Evolutionary conservation across 1,140 invertebrate genomes (phyloP), one percentile per base, ranked within the genome.

Genomic region (Grapholita molesta): DNA sequence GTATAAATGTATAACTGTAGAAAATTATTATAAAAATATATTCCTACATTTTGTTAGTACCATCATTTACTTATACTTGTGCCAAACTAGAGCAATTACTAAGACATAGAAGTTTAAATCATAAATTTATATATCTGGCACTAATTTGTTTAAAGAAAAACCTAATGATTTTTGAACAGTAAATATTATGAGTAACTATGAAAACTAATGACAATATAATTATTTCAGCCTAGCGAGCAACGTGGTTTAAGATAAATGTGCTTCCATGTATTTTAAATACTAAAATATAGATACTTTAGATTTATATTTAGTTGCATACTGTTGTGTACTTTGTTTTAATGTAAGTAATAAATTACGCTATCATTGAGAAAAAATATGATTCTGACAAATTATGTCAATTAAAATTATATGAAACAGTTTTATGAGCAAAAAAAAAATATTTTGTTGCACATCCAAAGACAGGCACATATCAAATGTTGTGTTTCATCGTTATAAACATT

Each of bases 181-280:
- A 28, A 11, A 25, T 57, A n/a, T 21, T 48, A 21, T 3, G 18
- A 21, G 5, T 18, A 18, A 18, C 18, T 48, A n/a, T 48, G 42
- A 28, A 30, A 28, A 3, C 28, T 28, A 8, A 28, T 61, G 55
- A 61, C 55, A 61, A 61, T 61, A 61, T 61, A 61, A 6, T 15
- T 61, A 61, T 30, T 30, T 61, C 55, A 61, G 25, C 21, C 53
- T 64, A 57, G 53, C 53, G 53, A 57, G 11, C 24, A 28, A 28
- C 21, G 33, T 68, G 66, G 64, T 64, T 15, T 70, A 38, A 68
- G 61, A 53, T 71, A 61, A 72, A 68, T 72, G 76, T 77, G 76
- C 76, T 77, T 77, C 76, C 76, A 77, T 67, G 53, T 72, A 68
- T 73, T 70, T 73, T 67, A 68, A 24, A 66, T 66, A 66, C 69